Percentiles rank a stretch among this genome's conserved stretches.
Conservation (phyloP, 53 echinoderm and acorn worm genomes). For the Paracentrotus lividus region DNA sequence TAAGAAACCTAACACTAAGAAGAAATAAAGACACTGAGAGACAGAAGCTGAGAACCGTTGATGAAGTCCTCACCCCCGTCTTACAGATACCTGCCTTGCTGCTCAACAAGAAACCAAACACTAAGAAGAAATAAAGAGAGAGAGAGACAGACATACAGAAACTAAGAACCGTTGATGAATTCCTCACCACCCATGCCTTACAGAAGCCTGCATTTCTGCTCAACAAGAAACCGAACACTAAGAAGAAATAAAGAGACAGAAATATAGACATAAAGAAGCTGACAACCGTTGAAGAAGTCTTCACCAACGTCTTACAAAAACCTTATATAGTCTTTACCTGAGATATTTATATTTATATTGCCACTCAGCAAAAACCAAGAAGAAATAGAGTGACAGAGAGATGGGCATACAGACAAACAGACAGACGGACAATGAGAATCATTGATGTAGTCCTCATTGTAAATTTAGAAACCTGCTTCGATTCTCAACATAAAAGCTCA, state of each 20-base stretch:
- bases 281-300: conserved; percentile 83
- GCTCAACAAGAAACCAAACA: conserved; percentile 56
- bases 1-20: conserved; percentile 24
- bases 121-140: neutral
- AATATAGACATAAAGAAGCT: neutral
- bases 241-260: neutral
- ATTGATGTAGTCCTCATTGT: neutral
- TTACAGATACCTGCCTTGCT: conserved; percentile 81
- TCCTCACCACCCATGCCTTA: conserved; percentile 81
- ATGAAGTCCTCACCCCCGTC: conserved; percentile 89
- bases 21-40: neutral
- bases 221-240: conserved; percentile 20
- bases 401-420: neutral
- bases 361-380: neutral
- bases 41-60: conserved; percentile 82
- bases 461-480: neutral
- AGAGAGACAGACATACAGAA: conserved; percentile 58
- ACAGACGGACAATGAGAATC: neutral
- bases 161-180: conserved; percentile 83
- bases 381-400: neutral
- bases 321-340: too few species aligned
- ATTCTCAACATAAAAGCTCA: neutral
- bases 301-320: conserved; percentile 76
- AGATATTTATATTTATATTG: too few species aligned
- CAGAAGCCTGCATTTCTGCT: conserved; percentile 78